Evolutionary conservation across 2,888 invertebrate genomes (phyloP), one percentile per base, ranked within the genome.

Genomic region (Erebia epiphron): DNA sequence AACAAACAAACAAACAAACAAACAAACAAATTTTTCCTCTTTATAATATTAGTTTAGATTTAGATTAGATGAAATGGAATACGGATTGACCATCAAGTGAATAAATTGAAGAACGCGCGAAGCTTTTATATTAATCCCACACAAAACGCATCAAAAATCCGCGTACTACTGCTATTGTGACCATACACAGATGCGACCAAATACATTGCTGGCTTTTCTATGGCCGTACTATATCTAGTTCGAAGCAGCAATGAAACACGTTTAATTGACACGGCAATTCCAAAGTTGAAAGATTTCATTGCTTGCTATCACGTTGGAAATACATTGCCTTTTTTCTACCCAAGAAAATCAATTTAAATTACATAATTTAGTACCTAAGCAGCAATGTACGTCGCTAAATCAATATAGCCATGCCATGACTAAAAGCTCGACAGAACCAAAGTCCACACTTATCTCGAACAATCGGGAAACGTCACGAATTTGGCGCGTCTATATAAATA

Each of bases 401-500:
- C 18, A 49, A 72, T 72, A 66, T 14, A 43, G 21, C 69, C 66
- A 62, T 74, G 64, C 73, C 77, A 77, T 75, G 77, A 73, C 61
- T 18, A 61, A 68, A 69, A 43, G 21, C 56, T 58, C 26, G 46
- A 41, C 57, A 16, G 62, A 60, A 50, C 68, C 67, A 43, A 65
- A 73, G 69, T 75, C 79, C 79, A 78, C 79, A 75, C 77, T 70
- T 78, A 80, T 88, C 90, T 86, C 83, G 90, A 86, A 85, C 76
- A 76, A 75, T 84, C 86, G 79, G 84, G 83, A 78, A 75, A 75
- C 73, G 83, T 84, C 82, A 79, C 79, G 82, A 82, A 78, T 68
- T 73, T 75, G 74, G 78, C 75, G 75, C 76, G 78, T 62, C 77
- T 79, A 81, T 90, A 91, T 92, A 92, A 90, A 91, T 88, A 87